These are phyloP conservation scores for Pimpla rufipes DNA, from an alignment of 2,888 invertebrate genomes.

Conservation along the genomic window DNA sequence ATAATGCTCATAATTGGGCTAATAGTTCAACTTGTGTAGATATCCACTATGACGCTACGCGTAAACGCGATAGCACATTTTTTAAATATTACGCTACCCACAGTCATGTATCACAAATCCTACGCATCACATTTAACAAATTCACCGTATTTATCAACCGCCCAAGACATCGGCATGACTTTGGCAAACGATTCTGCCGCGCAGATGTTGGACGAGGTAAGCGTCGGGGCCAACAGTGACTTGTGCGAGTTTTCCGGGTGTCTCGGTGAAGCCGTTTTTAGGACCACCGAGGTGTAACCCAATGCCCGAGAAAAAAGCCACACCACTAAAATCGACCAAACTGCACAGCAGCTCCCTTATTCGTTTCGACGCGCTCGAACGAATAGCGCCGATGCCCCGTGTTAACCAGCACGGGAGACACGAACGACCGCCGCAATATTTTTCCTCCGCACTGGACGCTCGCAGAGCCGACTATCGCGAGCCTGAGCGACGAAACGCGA, in stretches of 20 bases:
- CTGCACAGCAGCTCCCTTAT: constrained; percentile 41
- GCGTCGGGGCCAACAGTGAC: not conserved
- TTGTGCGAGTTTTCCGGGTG: not conserved
- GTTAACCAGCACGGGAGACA: not conserved
- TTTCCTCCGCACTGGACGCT: not conserved
- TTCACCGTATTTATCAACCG: not conserved
- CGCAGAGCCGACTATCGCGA: not conserved
- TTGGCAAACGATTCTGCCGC: not conserved
- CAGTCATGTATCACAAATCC: not conserved
- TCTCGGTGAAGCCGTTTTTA: not conserved
- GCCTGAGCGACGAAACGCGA: not conserved
- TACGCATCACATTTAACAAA: not conserved
- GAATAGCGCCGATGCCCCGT: constrained; percentile 28
- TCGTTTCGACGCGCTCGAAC: constrained; percentile 34
- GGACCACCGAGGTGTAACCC: not conserved
- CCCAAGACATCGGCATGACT: not conserved
- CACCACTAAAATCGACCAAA: constrained; percentile 53
- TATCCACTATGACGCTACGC: not conserved
- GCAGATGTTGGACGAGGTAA: not conserved
- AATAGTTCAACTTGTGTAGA: not conserved
- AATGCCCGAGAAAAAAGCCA: not conserved
- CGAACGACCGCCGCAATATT: not conserved
- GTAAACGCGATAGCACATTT: not conserved
- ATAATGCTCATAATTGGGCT: constrained; percentile 4
- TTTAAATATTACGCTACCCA: not conserved